Conservation (phyloP, 2,888 invertebrate species). For the Rhaphigaster nebulosa region DNA sequence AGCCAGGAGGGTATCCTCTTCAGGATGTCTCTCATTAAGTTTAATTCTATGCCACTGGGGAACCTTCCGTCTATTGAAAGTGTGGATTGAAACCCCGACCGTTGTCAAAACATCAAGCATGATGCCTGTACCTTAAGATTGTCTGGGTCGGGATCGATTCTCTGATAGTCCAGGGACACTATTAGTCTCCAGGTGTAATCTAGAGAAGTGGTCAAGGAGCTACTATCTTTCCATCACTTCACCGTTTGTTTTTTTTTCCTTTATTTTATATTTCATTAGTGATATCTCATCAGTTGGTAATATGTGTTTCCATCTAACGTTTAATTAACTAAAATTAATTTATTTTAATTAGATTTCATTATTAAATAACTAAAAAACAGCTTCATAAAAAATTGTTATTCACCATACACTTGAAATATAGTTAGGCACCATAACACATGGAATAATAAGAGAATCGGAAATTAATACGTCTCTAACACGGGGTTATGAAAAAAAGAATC, state of each 20-base stretch:
- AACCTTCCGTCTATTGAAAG: not conserved
- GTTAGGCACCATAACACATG: too few relatives aligned
- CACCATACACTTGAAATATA: too few relatives aligned
- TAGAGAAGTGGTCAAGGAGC: not conserved
- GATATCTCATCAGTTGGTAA: not conserved
- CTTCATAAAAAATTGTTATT: too few relatives aligned
- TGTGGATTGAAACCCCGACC: not conserved
- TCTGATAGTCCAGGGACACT: not conserved
- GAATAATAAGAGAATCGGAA: too few relatives aligned
- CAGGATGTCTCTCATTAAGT: conserved; percentile 1
- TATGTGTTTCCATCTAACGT: not conserved
- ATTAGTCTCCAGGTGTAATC: not conserved
- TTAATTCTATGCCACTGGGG: not conserved
- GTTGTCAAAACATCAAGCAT: not conserved
- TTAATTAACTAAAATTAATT: too few relatives aligned
- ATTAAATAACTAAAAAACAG: too few relatives aligned
- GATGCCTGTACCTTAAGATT: not conserved
- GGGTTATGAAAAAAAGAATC: too few relatives aligned
- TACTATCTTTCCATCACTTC: not conserved
- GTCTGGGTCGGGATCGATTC: not conserved
- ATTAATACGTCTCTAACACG: too few relatives aligned
- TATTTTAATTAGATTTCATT: too few relatives aligned
- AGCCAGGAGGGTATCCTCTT: not conserved
- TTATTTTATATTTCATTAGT: not conserved
- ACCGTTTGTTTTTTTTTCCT: not conserved